These are phyloP conservation scores for Stercorarius parasiticus DNA, from an alignment of 2,113 vertebrate genomes.

Conservation along the genomic window DNA sequence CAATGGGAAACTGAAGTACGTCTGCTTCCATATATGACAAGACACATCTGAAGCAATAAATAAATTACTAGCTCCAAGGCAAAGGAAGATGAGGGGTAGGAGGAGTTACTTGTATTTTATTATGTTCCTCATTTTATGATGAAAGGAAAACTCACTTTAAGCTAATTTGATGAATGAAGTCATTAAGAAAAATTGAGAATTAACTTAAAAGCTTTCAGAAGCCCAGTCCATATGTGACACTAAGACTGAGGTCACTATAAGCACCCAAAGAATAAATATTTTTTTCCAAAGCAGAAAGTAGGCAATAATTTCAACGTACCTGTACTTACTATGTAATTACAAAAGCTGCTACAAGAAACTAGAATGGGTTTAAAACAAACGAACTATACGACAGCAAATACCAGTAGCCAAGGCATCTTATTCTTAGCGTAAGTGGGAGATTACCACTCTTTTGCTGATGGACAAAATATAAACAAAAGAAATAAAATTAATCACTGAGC, in stretches of 20 bases:
- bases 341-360: not conserved
- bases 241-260: not conserved
- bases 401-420: not conserved
- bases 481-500: not conserved
- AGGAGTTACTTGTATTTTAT: not conserved
- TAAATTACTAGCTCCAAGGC: not conserved
- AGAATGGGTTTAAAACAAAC: not conserved
- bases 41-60: not conserved
- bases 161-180: not conserved
- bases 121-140: not conserved
- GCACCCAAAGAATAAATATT: not conserved
- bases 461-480: not conserved
- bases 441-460: not conserved
- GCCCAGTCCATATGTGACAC: not conserved
- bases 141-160: not conserved
- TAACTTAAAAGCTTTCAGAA: not conserved
- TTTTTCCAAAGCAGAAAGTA: not conserved
- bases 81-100: accelerated
- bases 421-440: not conserved
- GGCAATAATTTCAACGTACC: not conserved
- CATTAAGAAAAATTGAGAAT: not conserved
- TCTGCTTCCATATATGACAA: not conserved
- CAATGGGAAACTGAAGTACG: not conserved
- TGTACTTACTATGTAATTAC: not conserved
- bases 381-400: not conserved